A percentile compares a stretch with the other conserved stretches of the same genome.
Conservation (phyloP, 2,113 vertebrate species). For the Gymnocephalus cernua region DNA sequence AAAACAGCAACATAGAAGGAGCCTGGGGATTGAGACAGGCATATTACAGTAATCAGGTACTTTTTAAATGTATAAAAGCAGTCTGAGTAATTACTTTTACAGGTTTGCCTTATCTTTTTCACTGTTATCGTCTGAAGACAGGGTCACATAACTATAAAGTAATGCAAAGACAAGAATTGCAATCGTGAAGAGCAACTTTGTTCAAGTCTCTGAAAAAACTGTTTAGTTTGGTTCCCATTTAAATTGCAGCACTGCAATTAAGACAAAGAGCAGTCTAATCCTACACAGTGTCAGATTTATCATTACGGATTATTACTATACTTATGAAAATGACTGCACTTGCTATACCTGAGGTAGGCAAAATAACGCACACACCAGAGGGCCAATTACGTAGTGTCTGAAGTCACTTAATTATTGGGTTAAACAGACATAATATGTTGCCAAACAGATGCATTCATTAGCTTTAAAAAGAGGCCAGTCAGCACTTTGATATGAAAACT, state of each 20-base stretch:
- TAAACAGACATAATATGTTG: neutral
- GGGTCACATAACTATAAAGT: neutral
- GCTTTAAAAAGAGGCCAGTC: conserved; percentile 13
- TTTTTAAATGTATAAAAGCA: conserved; percentile 9
- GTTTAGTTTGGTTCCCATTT: neutral
- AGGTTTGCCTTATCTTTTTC: neutral
- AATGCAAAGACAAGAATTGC: neutral
- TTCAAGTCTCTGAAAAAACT: neutral
- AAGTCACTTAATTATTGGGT: conserved; percentile 10
- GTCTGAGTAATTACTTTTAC: neutral
- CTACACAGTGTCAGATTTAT: neutral
- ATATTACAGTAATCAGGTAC: neutral
- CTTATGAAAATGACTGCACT: neutral
- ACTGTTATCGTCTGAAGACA: neutral
- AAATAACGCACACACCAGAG: neutral
- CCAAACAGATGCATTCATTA: neutral
- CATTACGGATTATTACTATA: conserved; percentile 15
- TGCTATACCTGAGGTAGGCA: neutral
- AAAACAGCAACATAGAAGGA: neutral
- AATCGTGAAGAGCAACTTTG: neutral
- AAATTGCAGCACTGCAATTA: neutral
- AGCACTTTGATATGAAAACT: conserved; percentile 8
- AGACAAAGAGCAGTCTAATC: neutral
- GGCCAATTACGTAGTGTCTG: neutral
- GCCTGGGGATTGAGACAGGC: neutral